These are phyloP conservation scores for Lagopus leucura DNA, from an alignment of 2,113 vertebrate species.

Conservation along the genomic window DNA sequence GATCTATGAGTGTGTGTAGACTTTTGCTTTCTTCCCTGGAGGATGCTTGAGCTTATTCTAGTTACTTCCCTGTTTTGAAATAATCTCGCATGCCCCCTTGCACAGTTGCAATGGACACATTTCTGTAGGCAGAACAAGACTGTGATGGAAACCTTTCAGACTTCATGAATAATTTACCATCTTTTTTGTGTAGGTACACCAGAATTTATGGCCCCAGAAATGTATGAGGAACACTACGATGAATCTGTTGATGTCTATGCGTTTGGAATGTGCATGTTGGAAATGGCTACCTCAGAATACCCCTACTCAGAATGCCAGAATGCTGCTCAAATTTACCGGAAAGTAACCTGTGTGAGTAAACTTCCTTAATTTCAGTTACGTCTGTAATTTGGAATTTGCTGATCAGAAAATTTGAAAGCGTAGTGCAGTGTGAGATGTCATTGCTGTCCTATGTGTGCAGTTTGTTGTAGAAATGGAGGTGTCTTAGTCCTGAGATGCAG, in stretches of 20 bases:
- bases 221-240: constrained; percentile 98
- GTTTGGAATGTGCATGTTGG: constrained; percentile 99
- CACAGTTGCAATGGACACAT: background rate
- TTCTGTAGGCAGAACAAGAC: background rate
- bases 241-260: constrained; percentile 97
- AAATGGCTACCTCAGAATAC: constrained; percentile 99
- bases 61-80: background rate
- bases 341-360: constrained; percentile 98
- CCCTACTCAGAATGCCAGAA: constrained; percentile 99
- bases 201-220: constrained; percentile 98
- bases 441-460: fast-evolving
- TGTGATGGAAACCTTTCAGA: background rate
- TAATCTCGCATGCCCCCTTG: background rate
- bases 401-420: background rate
- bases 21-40: background rate
- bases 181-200: constrained; percentile 85
- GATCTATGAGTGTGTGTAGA: background rate
- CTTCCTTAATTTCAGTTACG: fast-evolving
- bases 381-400: background rate
- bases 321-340: constrained; percentile 98
- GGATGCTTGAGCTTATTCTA: background rate
- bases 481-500: background rate
- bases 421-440: fast-evolving
- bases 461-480: background rate
- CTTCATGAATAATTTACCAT: fast-evolving